Evolutionary conservation across 2,888 invertebrate genomes (phyloP).

Genomic region (Orthosia gracilis): DNA sequence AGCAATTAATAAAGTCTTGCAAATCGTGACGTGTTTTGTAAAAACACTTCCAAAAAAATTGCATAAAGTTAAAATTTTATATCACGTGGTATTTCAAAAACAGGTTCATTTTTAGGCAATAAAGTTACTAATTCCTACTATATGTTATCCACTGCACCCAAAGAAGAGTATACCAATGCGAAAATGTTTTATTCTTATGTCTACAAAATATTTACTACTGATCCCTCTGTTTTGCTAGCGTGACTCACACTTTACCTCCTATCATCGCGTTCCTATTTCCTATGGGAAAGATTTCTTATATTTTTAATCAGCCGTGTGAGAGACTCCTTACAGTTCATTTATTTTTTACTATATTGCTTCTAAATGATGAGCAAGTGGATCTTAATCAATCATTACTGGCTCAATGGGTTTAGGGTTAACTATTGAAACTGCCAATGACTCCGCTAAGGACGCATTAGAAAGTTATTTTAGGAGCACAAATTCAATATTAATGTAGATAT

Average conservation of each 20-base stretch:
- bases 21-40: background rate
- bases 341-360: conserved; percentile 32
- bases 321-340: conserved; percentile 45
- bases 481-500: background rate
- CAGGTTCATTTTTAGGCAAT: too few relatives aligned
- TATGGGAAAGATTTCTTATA: conserved; percentile 50
- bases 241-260: background rate
- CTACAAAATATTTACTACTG: background rate
- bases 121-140: too few relatives aligned
- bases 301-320: conserved; percentile 33
- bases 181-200: too few relatives aligned
- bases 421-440: conserved; percentile 9
- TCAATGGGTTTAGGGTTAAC: conserved; percentile 15
- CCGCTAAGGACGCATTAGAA: background rate
- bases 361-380: conserved; percentile 21
- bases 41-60: too few relatives aligned
- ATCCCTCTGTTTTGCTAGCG: background rate
- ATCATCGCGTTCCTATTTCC: conserved; percentile 22
- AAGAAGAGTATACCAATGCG: background rate
- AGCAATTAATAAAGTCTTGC: background rate
- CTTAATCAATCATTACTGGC: conserved; percentile 34
- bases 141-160: too few relatives aligned
- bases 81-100: background rate
- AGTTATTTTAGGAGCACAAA: background rate
- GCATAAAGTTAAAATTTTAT: too few relatives aligned